Base-by-base conservation (phyloP, 2,888 invertebrate genomes). In the Catocala sponsa region DNA sequence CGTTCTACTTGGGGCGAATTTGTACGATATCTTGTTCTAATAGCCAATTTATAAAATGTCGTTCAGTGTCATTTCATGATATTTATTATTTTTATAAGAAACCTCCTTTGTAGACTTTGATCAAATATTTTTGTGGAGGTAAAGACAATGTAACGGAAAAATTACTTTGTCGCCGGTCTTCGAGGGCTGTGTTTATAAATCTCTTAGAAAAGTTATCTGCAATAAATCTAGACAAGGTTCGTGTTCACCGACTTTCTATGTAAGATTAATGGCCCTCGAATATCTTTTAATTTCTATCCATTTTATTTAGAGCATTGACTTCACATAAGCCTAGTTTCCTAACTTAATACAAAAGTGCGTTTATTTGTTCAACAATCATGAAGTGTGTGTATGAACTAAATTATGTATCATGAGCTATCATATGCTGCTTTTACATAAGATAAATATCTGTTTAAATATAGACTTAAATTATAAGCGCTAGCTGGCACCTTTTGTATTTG, bases 1-100 rank as follows among this genome's bases (percentile, higher is more conserved):
- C 79, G 78, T 77, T 78, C 74, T 72, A 74, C 74, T 79, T 74
- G 76, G 72, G 75, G 64, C 75, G 71, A 76, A 78, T 84, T 80
- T 80, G 65, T 63, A 57, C 32, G 51, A 62, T 70, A 70, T 66
- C 55, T 76, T 65, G 59, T 76, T 65, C 56, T 66, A 75, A 71
- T 66, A 73, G 63, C 68, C 71, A 74, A 74, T 74, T 76, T 72
- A 66, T 68, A 63, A 74, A 76, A 70, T 61, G 65, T 57, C 68
- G 46, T 59, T 68, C 62, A 12, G 55, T 62, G 74, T 68, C 65
- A 72, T 72, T 66, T 62, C 43, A 25, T 58, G 55, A 63, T 67
- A 63, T 68, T 65, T 62, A 65, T 68, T 68, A 68, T 63, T 72
- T 68, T 63, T 57, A 65, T 55, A 49, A 62, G 47, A 6, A 25